Base-by-base conservation (phyloP, 2,113 vertebrate genomes). In the Callopanchax toddi region DNA sequence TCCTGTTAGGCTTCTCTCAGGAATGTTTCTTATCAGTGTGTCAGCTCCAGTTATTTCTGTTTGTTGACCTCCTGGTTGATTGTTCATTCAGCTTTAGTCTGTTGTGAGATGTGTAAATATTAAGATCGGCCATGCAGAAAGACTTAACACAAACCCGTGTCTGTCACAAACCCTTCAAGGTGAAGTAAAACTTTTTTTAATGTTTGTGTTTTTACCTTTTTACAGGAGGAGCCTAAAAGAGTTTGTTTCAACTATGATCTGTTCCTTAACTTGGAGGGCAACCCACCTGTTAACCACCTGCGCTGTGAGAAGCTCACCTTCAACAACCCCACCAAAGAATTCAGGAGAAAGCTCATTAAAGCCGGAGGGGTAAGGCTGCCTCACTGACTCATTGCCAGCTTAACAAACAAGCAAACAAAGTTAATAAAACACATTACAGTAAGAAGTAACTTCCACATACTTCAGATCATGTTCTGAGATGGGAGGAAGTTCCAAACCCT, bases 301-400 rank as follows among this genome's bases (percentile, higher is more conserved):
- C 97, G 97, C 76, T 99, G 97, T 23, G 97, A 99, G 93, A 99
- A 99, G 62, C 94, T 99, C 78, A 99, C 97, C 76, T 99, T 99
- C 87, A 99, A 99, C 92, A 99, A 99, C 87, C 97, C 97, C 84
- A 99, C 97, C 71, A 93, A 94, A 78, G 97, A 99, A 76, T 99
- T 99, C 92, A 94, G 96, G 44, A 96, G 92, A 86, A 99, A 99
- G 78, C 94, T 99, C 67, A 93, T 99, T 62, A 95, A 87, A 89
- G 97, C 97, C 5, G 97, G 97, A 88, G 97, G 97, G 94, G 97
- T 99, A 90, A 92, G 91, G 55, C 37, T 63, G 13, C 9, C n/a
- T 42, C 40, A 18, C 23, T 25, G 37, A 17, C 42, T 61, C 36
- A 0, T 13, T 46, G 23, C 13, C 70, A 57, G 40, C 7, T 29